Conservation (phyloP, 2,113 vertebrate genomes). For the Cichladusa arquata region DNA sequence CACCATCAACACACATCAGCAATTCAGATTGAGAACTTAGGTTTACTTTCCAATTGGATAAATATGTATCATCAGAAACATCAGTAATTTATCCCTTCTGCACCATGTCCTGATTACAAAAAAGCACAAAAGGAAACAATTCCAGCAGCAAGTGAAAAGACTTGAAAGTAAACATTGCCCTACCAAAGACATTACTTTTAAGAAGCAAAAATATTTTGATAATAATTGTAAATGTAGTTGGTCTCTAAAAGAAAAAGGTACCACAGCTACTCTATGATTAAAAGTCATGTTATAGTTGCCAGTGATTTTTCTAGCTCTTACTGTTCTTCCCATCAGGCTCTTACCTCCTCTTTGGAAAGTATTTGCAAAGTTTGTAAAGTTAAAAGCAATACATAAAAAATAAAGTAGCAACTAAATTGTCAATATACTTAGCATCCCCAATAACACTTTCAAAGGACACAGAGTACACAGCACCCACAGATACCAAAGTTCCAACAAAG, state of each 20-base stretch:
- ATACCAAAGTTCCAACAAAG: neutral
- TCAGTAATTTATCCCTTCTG: constrained; percentile 26
- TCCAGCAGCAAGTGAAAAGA: constrained; percentile 26
- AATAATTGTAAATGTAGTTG: neutral
- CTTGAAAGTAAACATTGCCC: constrained; percentile 9
- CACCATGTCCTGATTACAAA: neutral
- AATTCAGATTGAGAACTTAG: neutral
- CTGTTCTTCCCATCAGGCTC: neutral
- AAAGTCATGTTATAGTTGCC: neutral
- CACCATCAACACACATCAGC: neutral
- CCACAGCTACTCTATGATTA: neutral
- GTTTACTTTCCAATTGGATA: constrained; percentile 8
- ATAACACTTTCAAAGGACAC: neutral
- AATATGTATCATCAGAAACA: neutral
- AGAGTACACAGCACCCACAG: neutral
- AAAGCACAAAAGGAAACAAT: constrained; percentile 15
- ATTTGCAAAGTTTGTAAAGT: neutral
- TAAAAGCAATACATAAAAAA: neutral
- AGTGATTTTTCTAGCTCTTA: neutral
- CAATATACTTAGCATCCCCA: neutral
- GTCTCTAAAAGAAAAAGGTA: neutral
- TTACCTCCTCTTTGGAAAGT: neutral
- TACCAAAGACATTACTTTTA: neutral
- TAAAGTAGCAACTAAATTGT: neutral
- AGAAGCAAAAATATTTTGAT: constrained; percentile 11